A percentile compares a stretch with the other conserved stretches of the same genome.
phyloP scores from a whole-genome alignment of 2,888 invertebrate genomes.

The Drosophila kanekoi region DNA sequence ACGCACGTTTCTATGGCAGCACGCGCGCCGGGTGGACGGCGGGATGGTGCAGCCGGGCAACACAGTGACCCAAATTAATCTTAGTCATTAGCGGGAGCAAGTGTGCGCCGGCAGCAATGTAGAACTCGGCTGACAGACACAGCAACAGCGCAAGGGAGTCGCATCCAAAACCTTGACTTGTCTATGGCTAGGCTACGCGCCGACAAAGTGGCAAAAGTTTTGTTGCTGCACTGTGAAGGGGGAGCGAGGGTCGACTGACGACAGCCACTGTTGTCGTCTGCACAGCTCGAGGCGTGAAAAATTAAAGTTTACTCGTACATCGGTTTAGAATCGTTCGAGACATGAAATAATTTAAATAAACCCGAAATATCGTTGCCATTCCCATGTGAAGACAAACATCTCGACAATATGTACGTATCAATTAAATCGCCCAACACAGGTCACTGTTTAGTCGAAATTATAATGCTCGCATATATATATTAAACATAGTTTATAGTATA shows the following conservation, averaged over 20 bases:
- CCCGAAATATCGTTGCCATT: not conserved
- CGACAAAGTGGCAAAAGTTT: conserved; percentile 66
- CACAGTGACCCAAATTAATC: conserved; percentile 82
- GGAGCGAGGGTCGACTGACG: conserved; percentile 34
- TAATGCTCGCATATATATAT: not conserved
- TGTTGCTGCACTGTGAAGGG: not conserved
- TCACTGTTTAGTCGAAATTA: not conserved
- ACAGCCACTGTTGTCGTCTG: conserved; percentile 43
- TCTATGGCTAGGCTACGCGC: conserved; percentile 46
- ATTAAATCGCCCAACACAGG: not conserved
- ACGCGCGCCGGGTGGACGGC: not conserved
- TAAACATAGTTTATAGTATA: not conserved
- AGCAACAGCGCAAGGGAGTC: conserved; percentile 17
- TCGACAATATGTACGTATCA: not conserved
- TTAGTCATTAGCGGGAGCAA: conserved; percentile 75
- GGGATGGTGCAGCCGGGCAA: conserved; percentile 10
- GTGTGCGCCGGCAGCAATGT: conserved; percentile 53
- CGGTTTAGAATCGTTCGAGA: not conserved
- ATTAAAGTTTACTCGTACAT: conserved; percentile 12
- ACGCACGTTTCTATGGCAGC: conserved; percentile 22
- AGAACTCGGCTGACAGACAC: conserved; percentile 42
- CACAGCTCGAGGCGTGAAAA: conserved; percentile 30
- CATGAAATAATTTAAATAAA: not conserved
- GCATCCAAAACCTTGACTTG: conserved; percentile 38
- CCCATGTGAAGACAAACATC: not conserved